A percentile compares a stretch with the other conserved stretches of the same genome.
These are phyloP conservation scores for Erebia ligea DNA, from an alignment of 2,888 invertebrate species.

Conservation along the genomic window DNA sequence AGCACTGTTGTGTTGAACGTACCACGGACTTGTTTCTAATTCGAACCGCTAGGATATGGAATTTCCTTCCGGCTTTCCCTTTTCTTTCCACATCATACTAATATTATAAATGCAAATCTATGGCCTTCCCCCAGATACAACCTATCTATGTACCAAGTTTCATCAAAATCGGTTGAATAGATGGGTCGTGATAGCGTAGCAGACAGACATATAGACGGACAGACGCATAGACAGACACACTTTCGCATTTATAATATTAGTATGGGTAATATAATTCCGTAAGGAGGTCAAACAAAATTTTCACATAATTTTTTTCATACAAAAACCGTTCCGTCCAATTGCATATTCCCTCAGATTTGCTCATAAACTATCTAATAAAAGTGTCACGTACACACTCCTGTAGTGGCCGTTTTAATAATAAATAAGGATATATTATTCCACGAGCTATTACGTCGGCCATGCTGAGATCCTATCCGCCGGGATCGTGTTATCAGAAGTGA, in stretches of 20 bases:
- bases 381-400: conserved; percentile 14
- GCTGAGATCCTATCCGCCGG: conserved; percentile 10
- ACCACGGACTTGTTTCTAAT: not conserved
- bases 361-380: conserved; percentile 23
- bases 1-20: conserved; percentile 1
- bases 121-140: too few relatives aligned
- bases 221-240: too few relatives aligned
- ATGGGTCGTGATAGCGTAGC: too few relatives aligned
- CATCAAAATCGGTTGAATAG: too few relatives aligned
- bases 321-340: conserved; percentile 5
- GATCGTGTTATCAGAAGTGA: not conserved
- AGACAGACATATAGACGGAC: too few relatives aligned
- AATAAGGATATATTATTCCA: conserved; percentile 24
- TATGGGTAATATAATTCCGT: too few relatives aligned
- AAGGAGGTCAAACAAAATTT: not conserved
- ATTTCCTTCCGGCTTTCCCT: too few relatives aligned
- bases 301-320: not conserved
- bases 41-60: too few relatives aligned
- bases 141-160: too few relatives aligned
- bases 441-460: conserved; percentile 9
- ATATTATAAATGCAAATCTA: too few relatives aligned
- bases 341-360: conserved; percentile 12
- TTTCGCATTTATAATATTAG: too few relatives aligned
- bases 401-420: conserved; percentile 23
- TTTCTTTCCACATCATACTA: too few relatives aligned